Evolutionary conservation across 1,140 invertebrate species (phyloP).

Genomic region (Platyscapa corneri): DNA sequence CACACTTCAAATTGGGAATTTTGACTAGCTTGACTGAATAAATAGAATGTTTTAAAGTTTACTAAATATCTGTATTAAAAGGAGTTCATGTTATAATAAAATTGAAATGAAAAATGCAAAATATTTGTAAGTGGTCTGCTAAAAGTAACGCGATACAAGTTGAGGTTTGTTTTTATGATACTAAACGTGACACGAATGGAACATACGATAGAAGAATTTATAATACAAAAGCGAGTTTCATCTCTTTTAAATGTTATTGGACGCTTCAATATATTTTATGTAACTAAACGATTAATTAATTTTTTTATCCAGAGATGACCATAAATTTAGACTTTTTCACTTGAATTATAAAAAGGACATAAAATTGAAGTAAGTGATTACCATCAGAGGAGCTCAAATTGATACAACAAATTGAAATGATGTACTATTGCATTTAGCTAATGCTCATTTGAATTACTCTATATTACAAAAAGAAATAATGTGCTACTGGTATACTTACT

Average conservation of each 20-base stretch:
- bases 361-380: conserved; percentile 95
- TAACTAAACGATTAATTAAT: background rate
- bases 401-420: conserved; percentile 99
- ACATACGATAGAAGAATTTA: too few species aligned
- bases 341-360: conserved; percentile 97
- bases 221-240: too few species aligned
- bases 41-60: background rate
- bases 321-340: conserved; percentile 98
- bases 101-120: conserved; percentile 80
- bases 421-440: conserved; percentile 96
- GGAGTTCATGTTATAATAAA: background rate
- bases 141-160: background rate
- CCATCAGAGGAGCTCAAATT: conserved; percentile 92
- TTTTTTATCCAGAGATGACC: conserved; percentile 90
- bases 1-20: background rate
- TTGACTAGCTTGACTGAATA: background rate
- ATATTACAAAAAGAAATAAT: conserved; percentile 95
- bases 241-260: too few species aligned
- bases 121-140: too few species aligned
- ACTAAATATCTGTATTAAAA: background rate
- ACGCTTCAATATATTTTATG: background rate
- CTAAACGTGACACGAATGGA: too few species aligned
- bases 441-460: too few species aligned
- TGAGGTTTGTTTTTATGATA: too few species aligned
- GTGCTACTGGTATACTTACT: conserved; percentile 91